Conservation (phyloP, 1,140 invertebrate species). For the Pogonomyrmex barbatus region DNA sequence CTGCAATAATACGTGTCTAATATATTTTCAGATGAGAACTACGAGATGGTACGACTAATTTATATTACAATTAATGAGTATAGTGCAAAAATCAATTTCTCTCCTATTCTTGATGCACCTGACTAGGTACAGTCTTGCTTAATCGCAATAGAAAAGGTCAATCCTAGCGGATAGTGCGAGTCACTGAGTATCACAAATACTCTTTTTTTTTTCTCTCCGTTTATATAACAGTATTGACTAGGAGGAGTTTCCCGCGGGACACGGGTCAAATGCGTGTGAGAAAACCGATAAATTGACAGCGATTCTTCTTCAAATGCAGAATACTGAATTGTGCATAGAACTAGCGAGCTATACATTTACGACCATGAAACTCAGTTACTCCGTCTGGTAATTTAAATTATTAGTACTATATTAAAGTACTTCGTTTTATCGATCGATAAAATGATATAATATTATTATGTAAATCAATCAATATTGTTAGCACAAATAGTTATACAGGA, state of each 20-base stretch:
- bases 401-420: background rate
- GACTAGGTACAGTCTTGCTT: constrained; percentile 26
- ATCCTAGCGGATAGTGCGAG: constrained; percentile 56
- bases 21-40: constrained; percentile 63
- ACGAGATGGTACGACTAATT: constrained; percentile 45
- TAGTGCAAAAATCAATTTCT: constrained; percentile 42
- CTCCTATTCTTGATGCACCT: background rate
- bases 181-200: constrained; percentile 69
- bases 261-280: background rate
- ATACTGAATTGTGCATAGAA: background rate
- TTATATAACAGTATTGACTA: constrained; percentile 69
- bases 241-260: constrained; percentile 59
- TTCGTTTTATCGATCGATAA: background rate
- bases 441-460: background rate
- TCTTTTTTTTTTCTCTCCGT: constrained; percentile 13
- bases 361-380: constrained; percentile 69
- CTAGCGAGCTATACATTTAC: background rate
- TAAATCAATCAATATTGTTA: constrained; percentile 16
- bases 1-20: constrained; percentile 29
- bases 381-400: constrained; percentile 43
- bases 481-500: background rate
- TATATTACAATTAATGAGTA: constrained; percentile 64
- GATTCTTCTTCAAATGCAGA: constrained; percentile 34
- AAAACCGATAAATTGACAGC: constrained; percentile 31
- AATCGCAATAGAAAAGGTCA: constrained; percentile 64